Evolutionary conservation across 1,140 invertebrate genomes (phyloP).

Genomic region (Dryas iulia): DNA sequence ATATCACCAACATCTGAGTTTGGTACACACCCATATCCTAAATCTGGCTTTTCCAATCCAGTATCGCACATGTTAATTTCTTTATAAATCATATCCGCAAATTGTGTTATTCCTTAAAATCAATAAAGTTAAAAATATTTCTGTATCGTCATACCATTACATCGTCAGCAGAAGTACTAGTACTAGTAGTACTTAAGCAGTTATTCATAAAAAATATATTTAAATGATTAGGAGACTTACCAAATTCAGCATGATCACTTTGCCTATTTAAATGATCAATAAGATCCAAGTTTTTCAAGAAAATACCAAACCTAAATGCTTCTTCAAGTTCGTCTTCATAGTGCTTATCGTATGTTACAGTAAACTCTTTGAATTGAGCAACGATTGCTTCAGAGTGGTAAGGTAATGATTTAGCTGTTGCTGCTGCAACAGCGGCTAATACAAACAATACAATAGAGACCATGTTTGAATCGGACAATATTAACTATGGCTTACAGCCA

Average conservation of each 20-base stretch:
- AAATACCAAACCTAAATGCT: conserved; percentile 10
- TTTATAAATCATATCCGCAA: background rate
- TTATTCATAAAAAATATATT: no score
- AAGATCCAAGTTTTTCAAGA: conserved; percentile 14
- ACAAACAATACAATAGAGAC: background rate
- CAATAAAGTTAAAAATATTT: no score
- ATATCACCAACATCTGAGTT: background rate
- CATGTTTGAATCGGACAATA: no score
- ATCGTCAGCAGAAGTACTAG: no score
- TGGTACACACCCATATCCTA: no score
- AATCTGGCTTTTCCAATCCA: background rate
- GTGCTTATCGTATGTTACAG: conserved; percentile 5
- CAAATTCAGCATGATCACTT: conserved; percentile 17
- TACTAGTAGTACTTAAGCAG: no score
- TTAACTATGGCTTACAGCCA: no score
- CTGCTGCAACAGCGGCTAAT: background rate
- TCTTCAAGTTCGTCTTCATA: conserved; percentile 15
- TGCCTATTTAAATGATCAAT: conserved; percentile 18
- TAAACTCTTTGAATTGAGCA: conserved; percentile 17
- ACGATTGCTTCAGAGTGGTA: background rate
- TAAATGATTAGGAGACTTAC: no score
- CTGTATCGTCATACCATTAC: no score
- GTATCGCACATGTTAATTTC: background rate
- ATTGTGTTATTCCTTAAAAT: background rate
- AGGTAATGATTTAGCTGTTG: background rate